phyloP scores from a whole-genome alignment of 2,888 invertebrate species.

The Fabriciana adippe region DNA sequence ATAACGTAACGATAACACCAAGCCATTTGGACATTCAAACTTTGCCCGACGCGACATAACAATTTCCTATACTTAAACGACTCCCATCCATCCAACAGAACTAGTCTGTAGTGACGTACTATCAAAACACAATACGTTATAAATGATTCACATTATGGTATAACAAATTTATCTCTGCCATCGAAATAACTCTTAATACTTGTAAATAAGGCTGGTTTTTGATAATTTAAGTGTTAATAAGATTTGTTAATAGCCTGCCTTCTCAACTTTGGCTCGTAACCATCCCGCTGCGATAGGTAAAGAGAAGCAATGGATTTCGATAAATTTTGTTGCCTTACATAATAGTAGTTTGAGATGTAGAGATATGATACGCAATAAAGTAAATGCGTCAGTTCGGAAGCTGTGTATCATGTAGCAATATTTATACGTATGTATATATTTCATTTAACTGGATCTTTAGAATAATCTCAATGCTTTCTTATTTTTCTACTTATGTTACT shows the following conservation, averaged over 20 bases:
- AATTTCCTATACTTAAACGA: conserved; percentile 51
- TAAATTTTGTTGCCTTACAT: conserved; percentile 59
- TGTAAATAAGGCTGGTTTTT: conserved; percentile 18
- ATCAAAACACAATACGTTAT: conserved; percentile 82
- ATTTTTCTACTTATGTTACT: too few relatives aligned
- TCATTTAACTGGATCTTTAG: too few relatives aligned
- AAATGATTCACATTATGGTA: conserved; percentile 69
- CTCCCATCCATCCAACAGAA: conserved; percentile 63
- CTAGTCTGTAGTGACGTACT: conserved; percentile 70
- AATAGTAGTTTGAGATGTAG: conserved; percentile 49
- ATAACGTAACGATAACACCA: conserved; percentile 61
- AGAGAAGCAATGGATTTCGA: conserved; percentile 61
- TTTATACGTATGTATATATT: background rate
- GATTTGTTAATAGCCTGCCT: conserved; percentile 50
- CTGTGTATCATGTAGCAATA: background rate
- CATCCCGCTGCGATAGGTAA: conserved; percentile 69
- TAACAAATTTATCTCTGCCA: conserved; percentile 41
- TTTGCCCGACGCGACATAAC: conserved; percentile 46
- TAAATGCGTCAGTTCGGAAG: background rate
- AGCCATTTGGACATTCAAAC: conserved; percentile 65
- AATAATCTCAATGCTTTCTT: too few relatives aligned
- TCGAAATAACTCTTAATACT: conserved; percentile 30
- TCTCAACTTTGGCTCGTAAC: conserved; percentile 66
- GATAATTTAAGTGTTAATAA: conserved; percentile 29
- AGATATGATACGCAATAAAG: conserved; percentile 46